These are phyloP conservation scores for Microctonus hyperodae DNA, from an alignment of 2,888 invertebrate species.

Conservation along the genomic window DNA sequence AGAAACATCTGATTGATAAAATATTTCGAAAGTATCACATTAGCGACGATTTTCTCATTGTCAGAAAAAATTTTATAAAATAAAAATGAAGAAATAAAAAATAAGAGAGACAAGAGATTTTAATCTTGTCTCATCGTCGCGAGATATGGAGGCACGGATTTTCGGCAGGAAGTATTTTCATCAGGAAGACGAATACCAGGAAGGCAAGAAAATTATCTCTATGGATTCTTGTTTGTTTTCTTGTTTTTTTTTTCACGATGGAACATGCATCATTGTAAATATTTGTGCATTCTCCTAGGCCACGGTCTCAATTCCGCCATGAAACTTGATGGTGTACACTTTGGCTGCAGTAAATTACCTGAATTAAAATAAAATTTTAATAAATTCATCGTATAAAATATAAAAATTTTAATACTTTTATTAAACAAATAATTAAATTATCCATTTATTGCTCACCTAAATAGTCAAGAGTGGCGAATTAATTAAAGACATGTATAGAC, in stretches of 20 bases:
- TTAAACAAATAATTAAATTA: background rate
- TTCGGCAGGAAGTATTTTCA: background rate
- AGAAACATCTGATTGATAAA: background rate
- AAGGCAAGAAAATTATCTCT: conserved; percentile 16
- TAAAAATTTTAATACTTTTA: background rate
- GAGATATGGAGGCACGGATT: conserved; percentile 13
- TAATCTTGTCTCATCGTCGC: background rate
- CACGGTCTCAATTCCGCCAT: conserved; percentile 43
- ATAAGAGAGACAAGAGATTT: background rate
- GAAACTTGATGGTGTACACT: conserved; percentile 56
- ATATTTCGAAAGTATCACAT: background rate
- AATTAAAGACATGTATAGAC: conserved; percentile 54
- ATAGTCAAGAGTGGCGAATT: conserved; percentile 46
- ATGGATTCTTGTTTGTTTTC: background rate
- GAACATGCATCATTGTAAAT: background rate
- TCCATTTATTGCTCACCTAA: conserved; percentile 47
- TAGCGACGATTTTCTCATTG: background rate
- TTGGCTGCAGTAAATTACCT: conserved; percentile 62
- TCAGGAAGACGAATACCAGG: conserved; percentile 16
- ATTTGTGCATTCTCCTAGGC: conserved; percentile 38
- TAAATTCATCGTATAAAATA: background rate
- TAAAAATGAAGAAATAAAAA: too few relatives aligned
- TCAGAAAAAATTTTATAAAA: background rate
- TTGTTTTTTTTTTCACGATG: background rate
- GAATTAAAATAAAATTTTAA: background rate